Conservation (phyloP, 2,797 vertebrate genomes). For the Chelon labrosus region DNA sequence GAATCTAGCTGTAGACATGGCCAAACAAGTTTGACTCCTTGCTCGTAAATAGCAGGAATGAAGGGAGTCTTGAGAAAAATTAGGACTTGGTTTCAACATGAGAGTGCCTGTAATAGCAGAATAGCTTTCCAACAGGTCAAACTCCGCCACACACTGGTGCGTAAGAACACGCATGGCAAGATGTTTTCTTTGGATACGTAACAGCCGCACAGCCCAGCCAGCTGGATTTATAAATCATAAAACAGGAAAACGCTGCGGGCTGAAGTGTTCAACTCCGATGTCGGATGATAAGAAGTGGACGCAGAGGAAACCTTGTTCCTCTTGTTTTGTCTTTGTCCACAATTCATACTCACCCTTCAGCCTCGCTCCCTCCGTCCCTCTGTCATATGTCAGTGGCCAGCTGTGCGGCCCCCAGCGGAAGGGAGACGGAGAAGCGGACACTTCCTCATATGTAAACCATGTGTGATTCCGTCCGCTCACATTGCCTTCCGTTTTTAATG, state of each 20-base stretch:
- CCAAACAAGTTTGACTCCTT: slow-evolving; percentile 34
- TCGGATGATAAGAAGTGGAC: slow-evolving; percentile 21
- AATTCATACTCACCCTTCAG: not conserved
- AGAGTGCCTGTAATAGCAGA: slow-evolving; percentile 1
- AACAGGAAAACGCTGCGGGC: not conserved
- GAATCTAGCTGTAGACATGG: not conserved
- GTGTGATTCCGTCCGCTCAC: not conserved
- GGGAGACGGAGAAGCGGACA: slow-evolving; percentile 48
- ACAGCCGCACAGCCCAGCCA: slow-evolving; percentile 3
- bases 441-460: slow-evolving; percentile 72
- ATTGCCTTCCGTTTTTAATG: slow-evolving; percentile 36
- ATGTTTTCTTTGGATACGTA: slow-evolving; percentile 23
- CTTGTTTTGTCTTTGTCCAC: slow-evolving; percentile 23
- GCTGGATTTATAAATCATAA: slow-evolving; percentile 34
- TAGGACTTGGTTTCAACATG: not conserved
- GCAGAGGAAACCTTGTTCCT: slow-evolving; percentile 17
- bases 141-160: not conserved
- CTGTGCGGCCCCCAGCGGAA: slow-evolving; percentile 61
- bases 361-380: slow-evolving; percentile 15
- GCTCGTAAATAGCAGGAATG: slow-evolving; percentile 13
- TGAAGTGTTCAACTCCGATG: slow-evolving; percentile 17
- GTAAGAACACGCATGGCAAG: slow-evolving; percentile 14
- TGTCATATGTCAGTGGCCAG: slow-evolving; percentile 58
- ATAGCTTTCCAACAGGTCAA: not conserved
- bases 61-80: not conserved